phyloP scores from a whole-genome alignment of 2,888 invertebrate species.

The Protonemura montana region DNA sequence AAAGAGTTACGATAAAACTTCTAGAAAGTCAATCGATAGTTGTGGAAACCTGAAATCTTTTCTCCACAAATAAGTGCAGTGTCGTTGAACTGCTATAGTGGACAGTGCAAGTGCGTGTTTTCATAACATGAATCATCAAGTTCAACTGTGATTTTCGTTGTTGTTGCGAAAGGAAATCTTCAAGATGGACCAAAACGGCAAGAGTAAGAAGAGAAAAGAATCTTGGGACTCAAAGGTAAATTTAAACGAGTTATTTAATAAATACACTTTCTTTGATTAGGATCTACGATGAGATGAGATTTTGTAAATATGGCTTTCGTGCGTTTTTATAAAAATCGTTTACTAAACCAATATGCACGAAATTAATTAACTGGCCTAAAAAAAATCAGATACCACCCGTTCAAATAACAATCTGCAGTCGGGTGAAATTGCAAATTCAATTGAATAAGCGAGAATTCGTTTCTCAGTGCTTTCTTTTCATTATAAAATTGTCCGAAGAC shows the following conservation, averaged over 20 bases:
- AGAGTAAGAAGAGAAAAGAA: conserved; percentile 60
- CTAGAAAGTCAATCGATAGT: conserved; percentile 23
- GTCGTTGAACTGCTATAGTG: conserved; percentile 2
- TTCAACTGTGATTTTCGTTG: conserved; percentile 35
- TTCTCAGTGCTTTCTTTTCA: conserved; percentile 12
- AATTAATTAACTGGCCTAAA: neutral
- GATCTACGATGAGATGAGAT: neutral
- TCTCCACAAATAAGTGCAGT: conserved; percentile 2
- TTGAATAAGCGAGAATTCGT: neutral
- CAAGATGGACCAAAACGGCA: conserved; percentile 59
- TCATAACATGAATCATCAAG: conserved; percentile 12
- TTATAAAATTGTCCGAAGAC: neutral
- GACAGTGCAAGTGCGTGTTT: neutral
- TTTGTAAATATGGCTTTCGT: neutral
- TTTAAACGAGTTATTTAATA: neutral
- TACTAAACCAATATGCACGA: neutral
- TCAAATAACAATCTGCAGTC: neutral
- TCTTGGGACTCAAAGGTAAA: conserved; percentile 67
- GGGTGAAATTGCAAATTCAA: neutral
- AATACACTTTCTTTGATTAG: conserved; percentile 3
- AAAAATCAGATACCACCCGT: neutral
- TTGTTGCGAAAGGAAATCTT: conserved; percentile 52
- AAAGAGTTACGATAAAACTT: neutral
- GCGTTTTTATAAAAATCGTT: neutral
- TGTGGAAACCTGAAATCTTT: conserved; percentile 16